These are phyloP conservation scores for Florisuga fusca DNA, from an alignment of 2,797 vertebrate species.

Conservation along the genomic window DNA sequence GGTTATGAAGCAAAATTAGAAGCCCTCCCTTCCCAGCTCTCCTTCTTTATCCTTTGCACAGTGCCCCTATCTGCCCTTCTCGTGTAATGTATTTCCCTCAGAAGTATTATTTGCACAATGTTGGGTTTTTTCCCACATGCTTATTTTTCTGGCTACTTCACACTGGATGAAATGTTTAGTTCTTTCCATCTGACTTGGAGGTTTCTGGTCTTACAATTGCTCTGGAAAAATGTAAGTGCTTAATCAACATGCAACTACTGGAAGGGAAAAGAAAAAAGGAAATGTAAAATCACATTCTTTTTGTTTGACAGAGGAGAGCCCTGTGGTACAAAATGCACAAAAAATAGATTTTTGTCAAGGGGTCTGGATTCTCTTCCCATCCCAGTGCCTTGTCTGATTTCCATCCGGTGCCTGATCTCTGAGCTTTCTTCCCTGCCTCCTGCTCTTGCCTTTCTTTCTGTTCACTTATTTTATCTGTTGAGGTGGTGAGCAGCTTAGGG, in stretches of 20 bases:
- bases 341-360: background rate
- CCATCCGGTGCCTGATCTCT: background rate
- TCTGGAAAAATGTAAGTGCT: constrained; percentile 43
- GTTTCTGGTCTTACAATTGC: constrained; percentile 40
- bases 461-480: background rate
- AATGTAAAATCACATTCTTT: background rate
- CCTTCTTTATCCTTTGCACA: constrained; percentile 19
- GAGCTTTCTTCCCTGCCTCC: background rate
- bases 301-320: background rate
- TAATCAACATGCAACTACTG: constrained; percentile 23
- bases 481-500: background rate
- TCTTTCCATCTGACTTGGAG: constrained; percentile 59
- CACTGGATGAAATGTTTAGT: background rate
- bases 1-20: background rate
- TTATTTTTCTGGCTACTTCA: constrained; percentile 39
- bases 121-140: background rate
- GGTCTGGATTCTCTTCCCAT: background rate
- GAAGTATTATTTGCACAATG: constrained; percentile 36
- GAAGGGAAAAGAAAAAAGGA: constrained; percentile 7
- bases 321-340: background rate
- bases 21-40: background rate
- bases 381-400: background rate
- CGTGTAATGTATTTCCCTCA: constrained; percentile 35
- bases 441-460: background rate
- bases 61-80: constrained; percentile 9